Evolutionary conservation across 2,113 vertebrate species (phyloP).

Genomic region (Mixornis gularis): DNA sequence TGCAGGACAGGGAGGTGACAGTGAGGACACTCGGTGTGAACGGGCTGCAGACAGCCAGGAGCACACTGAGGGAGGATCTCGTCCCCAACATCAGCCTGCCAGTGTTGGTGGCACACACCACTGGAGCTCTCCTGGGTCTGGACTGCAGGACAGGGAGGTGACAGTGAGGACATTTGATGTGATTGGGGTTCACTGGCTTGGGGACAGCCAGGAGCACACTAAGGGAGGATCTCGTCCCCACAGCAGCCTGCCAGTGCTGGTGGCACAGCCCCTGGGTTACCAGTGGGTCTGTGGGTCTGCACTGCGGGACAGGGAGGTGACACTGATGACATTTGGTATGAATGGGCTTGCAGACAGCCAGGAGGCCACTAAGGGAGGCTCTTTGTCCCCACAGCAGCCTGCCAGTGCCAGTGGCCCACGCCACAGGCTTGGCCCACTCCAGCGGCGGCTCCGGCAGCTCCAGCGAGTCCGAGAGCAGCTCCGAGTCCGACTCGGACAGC

Average conservation of each 20-base stretch:
- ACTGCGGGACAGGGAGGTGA: not conserved
- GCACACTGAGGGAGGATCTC: not conserved
- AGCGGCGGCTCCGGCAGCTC: conserved; percentile 86
- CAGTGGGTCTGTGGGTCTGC: not conserved
- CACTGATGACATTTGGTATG: accelerated
- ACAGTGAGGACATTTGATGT: accelerated
- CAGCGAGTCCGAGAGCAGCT: conserved; percentile 94
- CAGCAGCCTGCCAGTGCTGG: not conserved
- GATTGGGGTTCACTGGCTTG: not conserved
- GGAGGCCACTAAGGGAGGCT: not conserved
- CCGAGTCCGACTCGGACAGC: conserved; percentile 89
- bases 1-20: not conserved
- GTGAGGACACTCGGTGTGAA: not conserved
- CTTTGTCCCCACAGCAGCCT: conserved; percentile 64
- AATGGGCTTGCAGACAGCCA: not conserved
- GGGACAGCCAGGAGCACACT: not conserved
- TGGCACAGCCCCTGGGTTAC: not conserved
- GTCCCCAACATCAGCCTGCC: not conserved
- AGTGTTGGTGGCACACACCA: accelerated
- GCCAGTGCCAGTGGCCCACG: conserved; percentile 45
- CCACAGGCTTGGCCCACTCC: conserved; percentile 56
- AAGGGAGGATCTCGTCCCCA: too few species aligned
- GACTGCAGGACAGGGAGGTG: not conserved
- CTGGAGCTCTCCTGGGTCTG: not conserved
- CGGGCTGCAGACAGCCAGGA: not conserved